Evolutionary conservation across 2,113 vertebrate species (phyloP).

Genomic region (Festucalex cinctus): DNA sequence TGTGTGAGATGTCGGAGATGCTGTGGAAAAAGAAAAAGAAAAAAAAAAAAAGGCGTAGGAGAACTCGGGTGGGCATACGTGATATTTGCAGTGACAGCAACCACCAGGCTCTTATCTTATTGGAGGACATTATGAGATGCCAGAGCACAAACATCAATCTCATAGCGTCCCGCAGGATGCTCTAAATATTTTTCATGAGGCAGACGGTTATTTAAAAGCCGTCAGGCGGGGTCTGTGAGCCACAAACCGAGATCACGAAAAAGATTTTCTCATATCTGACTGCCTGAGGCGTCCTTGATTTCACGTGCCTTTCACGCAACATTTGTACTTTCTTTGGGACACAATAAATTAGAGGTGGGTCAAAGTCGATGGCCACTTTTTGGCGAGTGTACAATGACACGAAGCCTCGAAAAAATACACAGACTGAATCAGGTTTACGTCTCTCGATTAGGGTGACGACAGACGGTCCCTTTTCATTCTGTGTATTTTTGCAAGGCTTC

Average conservation of each 20-base stretch:
- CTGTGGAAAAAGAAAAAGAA: conserved; percentile 3
- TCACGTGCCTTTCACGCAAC: conserved; percentile 18
- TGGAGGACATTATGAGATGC: conserved; percentile 58
- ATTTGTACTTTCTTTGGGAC: conserved; percentile 35
- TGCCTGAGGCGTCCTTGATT: conserved; percentile 35
- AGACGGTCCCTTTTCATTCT: no score
- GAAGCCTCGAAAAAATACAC: no score
- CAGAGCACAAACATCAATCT: conserved; percentile 62
- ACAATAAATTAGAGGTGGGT: not conserved
- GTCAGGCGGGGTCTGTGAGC: conserved; percentile 45
- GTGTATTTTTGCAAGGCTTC: no score
- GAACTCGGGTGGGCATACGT: conserved; percentile 44
- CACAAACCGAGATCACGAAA: conserved; percentile 28
- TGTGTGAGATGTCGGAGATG: conserved; percentile 35
- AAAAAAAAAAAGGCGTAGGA: conserved; percentile 22
- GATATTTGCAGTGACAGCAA: conserved; percentile 40
- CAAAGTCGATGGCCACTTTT: no score
- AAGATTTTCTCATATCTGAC: conserved; percentile 40
- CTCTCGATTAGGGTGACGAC: no score
- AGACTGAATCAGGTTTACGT: no score
- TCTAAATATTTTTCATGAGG: conserved; percentile 60
- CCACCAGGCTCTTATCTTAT: conserved; percentile 56
- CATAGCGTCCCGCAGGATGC: conserved; percentile 41
- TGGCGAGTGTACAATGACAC: no score
- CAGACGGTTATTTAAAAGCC: conserved; percentile 62